A percentile compares a stretch with the other conserved stretches of the same genome.
phyloP scores from a whole-genome alignment of 2,888 invertebrate genomes.

The Apodemia mormo region DNA sequence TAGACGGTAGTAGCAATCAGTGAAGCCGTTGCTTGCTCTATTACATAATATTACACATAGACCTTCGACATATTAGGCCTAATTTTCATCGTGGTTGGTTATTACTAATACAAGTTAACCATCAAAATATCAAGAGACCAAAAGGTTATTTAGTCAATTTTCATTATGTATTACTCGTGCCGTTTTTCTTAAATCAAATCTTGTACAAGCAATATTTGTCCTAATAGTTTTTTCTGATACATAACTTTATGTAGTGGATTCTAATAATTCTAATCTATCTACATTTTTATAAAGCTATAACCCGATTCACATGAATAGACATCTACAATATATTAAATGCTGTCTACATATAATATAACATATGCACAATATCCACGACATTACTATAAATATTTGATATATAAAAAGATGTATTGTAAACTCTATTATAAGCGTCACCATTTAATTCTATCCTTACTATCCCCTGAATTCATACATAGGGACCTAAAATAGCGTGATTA shows the following conservation, averaged over 20 bases:
- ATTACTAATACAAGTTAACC: no score
- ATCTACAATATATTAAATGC: slow-evolving; percentile 38
- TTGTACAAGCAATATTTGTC: background rate
- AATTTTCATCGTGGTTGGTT: no score
- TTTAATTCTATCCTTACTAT: slow-evolving; percentile 63
- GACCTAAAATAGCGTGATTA: slow-evolving; percentile 68
- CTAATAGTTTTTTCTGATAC: background rate
- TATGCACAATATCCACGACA: slow-evolving; percentile 55
- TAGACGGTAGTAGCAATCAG: no score
- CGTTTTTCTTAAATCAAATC: no score
- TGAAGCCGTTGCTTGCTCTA: no score
- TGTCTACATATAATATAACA: slow-evolving; percentile 30
- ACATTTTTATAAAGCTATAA: slow-evolving; percentile 85
- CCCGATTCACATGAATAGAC: slow-evolving; percentile 66
- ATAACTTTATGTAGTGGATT: background rate
- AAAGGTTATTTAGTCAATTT: no score
- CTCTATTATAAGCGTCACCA: slow-evolving; percentile 78
- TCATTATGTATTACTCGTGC: no score
- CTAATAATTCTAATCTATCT: slow-evolving; percentile 55
- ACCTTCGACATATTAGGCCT: no score
- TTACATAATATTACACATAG: no score
- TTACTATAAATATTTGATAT: slow-evolving; percentile 48
- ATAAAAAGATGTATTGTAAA: slow-evolving; percentile 71
- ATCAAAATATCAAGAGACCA: no score
- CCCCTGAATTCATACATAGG: slow-evolving; percentile 60